Conservation (phyloP, 2,888 invertebrate genomes). For the Lasioglossum villosulum region DNA sequence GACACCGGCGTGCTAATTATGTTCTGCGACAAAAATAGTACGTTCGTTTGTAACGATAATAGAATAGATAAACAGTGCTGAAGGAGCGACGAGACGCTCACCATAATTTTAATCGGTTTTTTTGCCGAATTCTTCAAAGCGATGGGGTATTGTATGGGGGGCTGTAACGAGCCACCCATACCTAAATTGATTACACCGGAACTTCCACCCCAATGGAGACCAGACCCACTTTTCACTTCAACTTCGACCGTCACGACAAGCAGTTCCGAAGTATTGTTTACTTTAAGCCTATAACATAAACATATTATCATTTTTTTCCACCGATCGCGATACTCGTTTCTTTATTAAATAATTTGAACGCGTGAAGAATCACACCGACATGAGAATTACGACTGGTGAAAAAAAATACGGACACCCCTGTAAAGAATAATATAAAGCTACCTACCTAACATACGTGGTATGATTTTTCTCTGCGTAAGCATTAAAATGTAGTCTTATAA, state of each 20-base stretch:
- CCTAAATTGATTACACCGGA: slow-evolving; percentile 92
- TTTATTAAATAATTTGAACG: no score
- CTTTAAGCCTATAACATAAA: slow-evolving; percentile 87
- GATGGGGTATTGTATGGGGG: slow-evolving; percentile 87
- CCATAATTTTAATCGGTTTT: slow-evolving; percentile 89
- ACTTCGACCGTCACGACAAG: slow-evolving; percentile 94
- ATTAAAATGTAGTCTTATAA: slow-evolving; percentile 94
- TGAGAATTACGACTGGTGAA: no score
- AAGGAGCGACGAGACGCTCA: slow-evolving; percentile 77
- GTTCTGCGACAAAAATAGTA: slow-evolving; percentile 81
- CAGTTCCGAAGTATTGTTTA: slow-evolving; percentile 88
- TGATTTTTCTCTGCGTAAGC: slow-evolving; percentile 92
- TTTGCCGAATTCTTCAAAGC: slow-evolving; percentile 89
- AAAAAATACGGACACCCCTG: no score
- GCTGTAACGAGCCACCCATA: slow-evolving; percentile 90
- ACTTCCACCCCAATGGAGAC: slow-evolving; percentile 91
- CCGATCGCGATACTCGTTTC: no score
- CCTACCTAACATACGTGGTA: slow-evolving; percentile 92
- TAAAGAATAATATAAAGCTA: slow-evolving; percentile 83
- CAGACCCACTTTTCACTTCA: slow-evolving; percentile 89
- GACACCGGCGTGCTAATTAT: slow-evolving; percentile 87
- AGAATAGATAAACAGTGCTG: neutral
- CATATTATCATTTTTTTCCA: neutral
- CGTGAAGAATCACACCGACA: no score
- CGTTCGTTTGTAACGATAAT: neutral